Percentiles rank a stretch among this genome's conserved stretches.
Conservation (phyloP, 2,797 vertebrate species). For the Synanceia verrucosa region DNA sequence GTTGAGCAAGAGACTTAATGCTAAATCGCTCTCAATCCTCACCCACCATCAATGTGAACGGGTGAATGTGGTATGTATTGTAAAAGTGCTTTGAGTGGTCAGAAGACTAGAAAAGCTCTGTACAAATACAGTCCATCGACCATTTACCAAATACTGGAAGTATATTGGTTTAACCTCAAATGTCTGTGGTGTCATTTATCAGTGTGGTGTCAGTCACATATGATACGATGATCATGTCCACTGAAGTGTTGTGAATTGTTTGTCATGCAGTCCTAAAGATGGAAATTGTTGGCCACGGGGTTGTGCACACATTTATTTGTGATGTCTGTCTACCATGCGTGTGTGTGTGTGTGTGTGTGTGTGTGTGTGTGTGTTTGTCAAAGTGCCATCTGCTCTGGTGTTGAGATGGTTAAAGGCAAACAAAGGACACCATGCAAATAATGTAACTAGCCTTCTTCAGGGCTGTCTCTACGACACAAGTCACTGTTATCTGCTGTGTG, state of each 20-base stretch:
- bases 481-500: constrained; percentile 63
- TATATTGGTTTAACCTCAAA: neutral
- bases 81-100: no score
- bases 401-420: constrained; percentile 73
- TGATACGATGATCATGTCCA: constrained; percentile 1
- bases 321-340: constrained; percentile 32
- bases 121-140: no score
- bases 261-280: constrained; percentile 33
- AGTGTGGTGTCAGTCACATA: constrained; percentile 1
- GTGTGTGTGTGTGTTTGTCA: constrained; percentile 27
- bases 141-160: neutral
- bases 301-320: constrained; percentile 27
- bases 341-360: neutral
- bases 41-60: no score
- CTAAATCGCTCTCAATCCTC: no score
- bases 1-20: no score
- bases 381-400: constrained; percentile 74
- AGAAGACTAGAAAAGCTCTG: no score
- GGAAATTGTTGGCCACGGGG: constrained; percentile 19
- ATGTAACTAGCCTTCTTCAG: constrained; percentile 76
- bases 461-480: constrained; percentile 66
- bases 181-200: neutral
- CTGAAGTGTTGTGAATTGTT: constrained; percentile 9
- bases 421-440: constrained; percentile 77
- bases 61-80: no score